Base-by-base conservation (phyloP, 2,113 vertebrate species). In the Chlorodrepanis virens region DNA sequence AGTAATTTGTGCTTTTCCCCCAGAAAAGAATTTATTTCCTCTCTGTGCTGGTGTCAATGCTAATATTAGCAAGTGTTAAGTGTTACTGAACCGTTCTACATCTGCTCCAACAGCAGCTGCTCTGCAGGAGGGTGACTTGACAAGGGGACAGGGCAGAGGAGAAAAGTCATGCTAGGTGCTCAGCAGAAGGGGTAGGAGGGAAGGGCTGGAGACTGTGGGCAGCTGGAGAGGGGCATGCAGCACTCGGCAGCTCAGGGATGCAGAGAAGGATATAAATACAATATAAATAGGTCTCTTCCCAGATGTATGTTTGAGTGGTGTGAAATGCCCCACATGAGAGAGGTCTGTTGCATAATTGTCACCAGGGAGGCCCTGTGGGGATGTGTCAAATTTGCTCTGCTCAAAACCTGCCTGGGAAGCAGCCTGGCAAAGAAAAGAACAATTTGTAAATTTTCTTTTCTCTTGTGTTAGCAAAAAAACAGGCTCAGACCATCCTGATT, bases 1-100 rank as follows among this genome's bases (percentile, higher is more conserved):
- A 94, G 88, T 86, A 94, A 96, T 96, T 90, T 94, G 64, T 90
- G 59, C 68, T 81, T 94, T 90, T 95, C 53, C 87, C 65, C 72
- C 83, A 89, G 86, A 92, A 96, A 96, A 93, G 47, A 83, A 94
- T 92, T 94, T 90, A 89, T 96, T 96, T 96, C 72, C 56, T 94
- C 56, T 68, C 90, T 75, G n/a, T 56, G 83, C 76, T 78, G 37
- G 47, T 95, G 93, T 88, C 95, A 94, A 49, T 86, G 65, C 68
- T 96, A 92, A 93, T 95, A 93, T 89, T 78, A 92, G 83, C 0
- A 14, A 77, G 68, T 83, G 90, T 80, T 81, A 68, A 77, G 68
- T 83, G 90, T 80, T 81, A 68, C 79, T 90, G 92, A 96, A 90
- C 47, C 52, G 1, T 96, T 96, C 94, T 90, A 86, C 94, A 96